Conservation (phyloP, 1,140 invertebrate genomes). For the Drosophila paulistorum region DNA sequence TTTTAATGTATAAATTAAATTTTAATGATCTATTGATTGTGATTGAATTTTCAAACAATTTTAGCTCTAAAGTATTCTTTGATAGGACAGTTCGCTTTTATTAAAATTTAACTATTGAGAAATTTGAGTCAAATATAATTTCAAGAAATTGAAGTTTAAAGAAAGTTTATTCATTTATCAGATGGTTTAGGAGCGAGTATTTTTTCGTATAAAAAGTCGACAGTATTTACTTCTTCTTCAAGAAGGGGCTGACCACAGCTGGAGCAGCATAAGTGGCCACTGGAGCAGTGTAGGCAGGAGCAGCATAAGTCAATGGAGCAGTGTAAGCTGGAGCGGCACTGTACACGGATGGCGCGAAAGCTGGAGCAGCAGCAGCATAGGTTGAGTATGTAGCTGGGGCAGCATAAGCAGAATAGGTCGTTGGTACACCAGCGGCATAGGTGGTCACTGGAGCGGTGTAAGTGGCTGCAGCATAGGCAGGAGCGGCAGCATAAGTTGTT, state of each 20-base stretch:
- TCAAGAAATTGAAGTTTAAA: constrained; percentile 16
- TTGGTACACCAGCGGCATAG: constrained; percentile 37
- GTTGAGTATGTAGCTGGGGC: constrained; percentile 56
- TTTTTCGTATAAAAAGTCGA: background rate
- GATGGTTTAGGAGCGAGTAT: background rate
- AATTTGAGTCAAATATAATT: too few relatives aligned
- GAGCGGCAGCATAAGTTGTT: constrained; percentile 62
- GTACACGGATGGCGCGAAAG: constrained; percentile 52
- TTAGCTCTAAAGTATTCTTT: too few relatives aligned
- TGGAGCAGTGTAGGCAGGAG: constrained; percentile 39
- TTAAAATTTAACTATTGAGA: too few relatives aligned
- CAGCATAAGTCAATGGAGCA: constrained; percentile 50
- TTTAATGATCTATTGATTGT: too few relatives aligned
- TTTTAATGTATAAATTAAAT: too few relatives aligned
- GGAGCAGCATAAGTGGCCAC: constrained; percentile 61
- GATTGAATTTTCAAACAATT: too few relatives aligned
- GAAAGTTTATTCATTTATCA: constrained; percentile 50
- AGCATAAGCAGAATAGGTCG: constrained; percentile 59
- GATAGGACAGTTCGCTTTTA: too few relatives aligned
- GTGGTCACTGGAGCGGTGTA: constrained; percentile 56
- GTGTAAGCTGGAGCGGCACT: constrained; percentile 53
- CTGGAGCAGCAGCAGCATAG: constrained; percentile 60
- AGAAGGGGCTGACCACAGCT: constrained; percentile 64
- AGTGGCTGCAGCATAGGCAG: constrained; percentile 52
- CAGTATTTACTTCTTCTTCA: constrained; percentile 72